phyloP scores from a whole-genome alignment of 2,797 vertebrate genomes.

The Syngnathus rostellatus region DNA sequence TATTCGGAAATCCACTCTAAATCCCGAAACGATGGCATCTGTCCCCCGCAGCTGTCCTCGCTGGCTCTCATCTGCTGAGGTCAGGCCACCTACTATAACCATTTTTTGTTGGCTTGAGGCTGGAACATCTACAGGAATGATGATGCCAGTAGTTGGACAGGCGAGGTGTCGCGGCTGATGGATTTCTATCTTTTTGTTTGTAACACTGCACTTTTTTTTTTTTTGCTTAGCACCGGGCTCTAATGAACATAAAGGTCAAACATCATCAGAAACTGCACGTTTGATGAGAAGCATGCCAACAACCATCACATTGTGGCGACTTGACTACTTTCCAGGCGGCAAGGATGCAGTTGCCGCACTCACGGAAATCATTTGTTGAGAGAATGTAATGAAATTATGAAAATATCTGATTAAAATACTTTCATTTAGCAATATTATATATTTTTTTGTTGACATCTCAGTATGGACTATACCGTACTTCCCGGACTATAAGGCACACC shows the following conservation, averaged over 20 bases:
- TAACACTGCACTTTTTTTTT: slow-evolving; percentile 14
- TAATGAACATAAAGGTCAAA: slow-evolving; percentile 26
- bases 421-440: too few relatives aligned
- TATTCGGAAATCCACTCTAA: slow-evolving; percentile 19
- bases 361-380: too few relatives aligned
- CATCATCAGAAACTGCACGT: background rate
- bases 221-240: slow-evolving; percentile 9
- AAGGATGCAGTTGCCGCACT: too few relatives aligned
- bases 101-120: slow-evolving; percentile 31
- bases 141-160: slow-evolving; percentile 25
- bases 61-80: slow-evolving; percentile 41
- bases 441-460: too few relatives aligned
- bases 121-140: slow-evolving; percentile 23
- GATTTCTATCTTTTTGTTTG: slow-evolving; percentile 21
- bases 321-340: background rate
- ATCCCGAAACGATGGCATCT: slow-evolving; percentile 55
- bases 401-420: too few relatives aligned
- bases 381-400: too few relatives aligned
- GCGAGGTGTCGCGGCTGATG: slow-evolving; percentile 36
- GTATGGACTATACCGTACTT: too few relatives aligned
- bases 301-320: background rate
- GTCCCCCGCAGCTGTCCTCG: slow-evolving; percentile 56
- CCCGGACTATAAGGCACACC: too few relatives aligned
- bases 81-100: slow-evolving; percentile 36
- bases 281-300: background rate